Evolutionary conservation across 1,140 invertebrate genomes (phyloP).

Genomic region (Nautilus pompilius): DNA sequence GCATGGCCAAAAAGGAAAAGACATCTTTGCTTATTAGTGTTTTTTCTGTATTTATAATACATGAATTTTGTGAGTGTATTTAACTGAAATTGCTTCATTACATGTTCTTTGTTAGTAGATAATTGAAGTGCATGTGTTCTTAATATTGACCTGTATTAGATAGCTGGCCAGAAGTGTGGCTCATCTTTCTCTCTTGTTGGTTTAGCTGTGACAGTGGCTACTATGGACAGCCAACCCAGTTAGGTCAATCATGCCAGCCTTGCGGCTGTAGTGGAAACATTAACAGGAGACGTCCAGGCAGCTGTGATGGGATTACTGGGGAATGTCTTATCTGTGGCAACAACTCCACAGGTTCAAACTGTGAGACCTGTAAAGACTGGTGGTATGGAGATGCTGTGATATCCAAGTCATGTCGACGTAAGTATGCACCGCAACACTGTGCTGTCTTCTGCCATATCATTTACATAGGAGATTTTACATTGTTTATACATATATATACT

Average conservation of each 20-base stretch:
- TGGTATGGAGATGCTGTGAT: slow-evolving; percentile 85
- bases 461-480: too few species aligned
- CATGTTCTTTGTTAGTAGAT: too few species aligned
- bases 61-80: too few species aligned
- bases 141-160: too few species aligned
- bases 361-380: slow-evolving; percentile 81
- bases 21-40: too few species aligned
- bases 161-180: background rate
- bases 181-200: background rate
- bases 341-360: slow-evolving; percentile 87
- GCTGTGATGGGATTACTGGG: slow-evolving; percentile 84
- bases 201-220: slow-evolving; percentile 46
- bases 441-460: too few species aligned
- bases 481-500: too few species aligned
- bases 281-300: slow-evolving; percentile 73
- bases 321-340: slow-evolving; percentile 88
- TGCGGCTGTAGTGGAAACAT: slow-evolving; percentile 96
- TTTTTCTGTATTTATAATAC: too few species aligned
- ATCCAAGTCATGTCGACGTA: slow-evolving; percentile 84
- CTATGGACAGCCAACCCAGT: slow-evolving; percentile 37
- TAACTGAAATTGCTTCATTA: too few species aligned
- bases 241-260: slow-evolving; percentile 65
- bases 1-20: too few species aligned
- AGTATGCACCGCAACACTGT: too few species aligned
- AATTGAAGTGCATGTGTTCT: too few species aligned